Conservation (phyloP, 2,113 vertebrate genomes). For the Phylloscopus trochiloides region DNA sequence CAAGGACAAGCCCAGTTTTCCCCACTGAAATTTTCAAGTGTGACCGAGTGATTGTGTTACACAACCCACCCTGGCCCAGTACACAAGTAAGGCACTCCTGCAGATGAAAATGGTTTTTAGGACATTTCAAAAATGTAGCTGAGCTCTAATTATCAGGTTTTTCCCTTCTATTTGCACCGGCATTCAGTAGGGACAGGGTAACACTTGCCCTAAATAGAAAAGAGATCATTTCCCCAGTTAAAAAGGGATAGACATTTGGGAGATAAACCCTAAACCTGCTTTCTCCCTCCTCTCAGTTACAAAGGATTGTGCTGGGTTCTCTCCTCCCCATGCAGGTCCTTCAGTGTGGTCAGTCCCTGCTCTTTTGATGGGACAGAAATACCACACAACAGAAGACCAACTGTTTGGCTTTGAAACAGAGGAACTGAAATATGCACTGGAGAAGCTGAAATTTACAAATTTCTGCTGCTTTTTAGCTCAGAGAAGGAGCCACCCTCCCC, state of each 20-base stretch:
- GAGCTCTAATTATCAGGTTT: not conserved
- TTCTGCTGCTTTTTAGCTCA: not conserved
- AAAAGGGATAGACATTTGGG: fast-evolving
- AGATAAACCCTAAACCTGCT: not conserved
- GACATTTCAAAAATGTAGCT: not conserved
- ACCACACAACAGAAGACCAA: fast-evolving
- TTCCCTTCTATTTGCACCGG: not conserved
- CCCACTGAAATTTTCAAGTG: not conserved
- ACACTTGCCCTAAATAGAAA: not conserved
- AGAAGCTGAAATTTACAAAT: not conserved
- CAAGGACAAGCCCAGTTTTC: not conserved
- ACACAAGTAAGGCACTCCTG: not conserved
- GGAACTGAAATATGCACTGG: not conserved
- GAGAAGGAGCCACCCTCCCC: fast-evolving
- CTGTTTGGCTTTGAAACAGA: not conserved
- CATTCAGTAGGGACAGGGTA: not conserved
- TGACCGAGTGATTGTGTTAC: not conserved
- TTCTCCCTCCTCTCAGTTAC: not conserved
- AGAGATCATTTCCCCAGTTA: not conserved
- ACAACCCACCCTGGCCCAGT: too few species aligned
- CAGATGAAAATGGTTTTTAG: not conserved
- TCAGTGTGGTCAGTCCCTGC: not conserved
- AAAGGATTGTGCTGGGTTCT: not conserved
- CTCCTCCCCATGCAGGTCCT: fast-evolving
- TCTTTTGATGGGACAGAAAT: not conserved